Evolutionary conservation across 2,113 vertebrate species (phyloP), one percentile per base, ranked within the genome.

Genomic region (Silurus glanis): DNA sequence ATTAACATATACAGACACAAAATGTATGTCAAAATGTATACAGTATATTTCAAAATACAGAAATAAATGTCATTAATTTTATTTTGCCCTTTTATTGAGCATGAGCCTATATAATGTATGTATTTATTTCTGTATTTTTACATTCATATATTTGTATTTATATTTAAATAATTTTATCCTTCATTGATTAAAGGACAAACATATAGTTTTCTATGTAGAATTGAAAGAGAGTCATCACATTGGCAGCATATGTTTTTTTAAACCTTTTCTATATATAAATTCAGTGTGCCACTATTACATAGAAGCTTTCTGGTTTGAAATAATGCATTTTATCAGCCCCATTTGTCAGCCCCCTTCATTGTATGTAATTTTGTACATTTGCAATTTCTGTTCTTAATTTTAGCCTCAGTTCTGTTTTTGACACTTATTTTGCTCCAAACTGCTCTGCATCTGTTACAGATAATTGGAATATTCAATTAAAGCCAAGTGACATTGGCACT

Each of bases 191-290:
- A 92, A 90, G 88, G 81, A 17, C 53, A 17, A 93, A 90, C 90
- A 91, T 3, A 86, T 84, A 91, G 89, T 93, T 92, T 94, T 94
- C 92, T 93, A 90, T 94, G 91, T 89, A 87, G 91, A 93, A 95
- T 93, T 93, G 92, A 95, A 94, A 93, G 91, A 94, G 92, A 93
- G 94, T 95, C 95, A 94, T 95, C 93, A 94, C 91, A 93, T 94
- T 93, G 94, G 93, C 94, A 94, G 93, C 37, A 37, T 37, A 2
- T 37, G 37, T 37, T 37, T 37, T 37, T 37, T 37, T 37, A 37
- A 37, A 37, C 37, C 1, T 37, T 37, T 37, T 37, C 37, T 2
- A 37, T 37, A 37, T 62, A 62, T 62, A 62, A 62, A 62, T 62
- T 21, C 8, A 19, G 59, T 62, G 19, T 66, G 64, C 1, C 13